Percentiles rank a stretch among this genome's conserved stretches.
phyloP scores from a whole-genome alignment of 1,140 invertebrate species.

The Nomia melanderi region DNA sequence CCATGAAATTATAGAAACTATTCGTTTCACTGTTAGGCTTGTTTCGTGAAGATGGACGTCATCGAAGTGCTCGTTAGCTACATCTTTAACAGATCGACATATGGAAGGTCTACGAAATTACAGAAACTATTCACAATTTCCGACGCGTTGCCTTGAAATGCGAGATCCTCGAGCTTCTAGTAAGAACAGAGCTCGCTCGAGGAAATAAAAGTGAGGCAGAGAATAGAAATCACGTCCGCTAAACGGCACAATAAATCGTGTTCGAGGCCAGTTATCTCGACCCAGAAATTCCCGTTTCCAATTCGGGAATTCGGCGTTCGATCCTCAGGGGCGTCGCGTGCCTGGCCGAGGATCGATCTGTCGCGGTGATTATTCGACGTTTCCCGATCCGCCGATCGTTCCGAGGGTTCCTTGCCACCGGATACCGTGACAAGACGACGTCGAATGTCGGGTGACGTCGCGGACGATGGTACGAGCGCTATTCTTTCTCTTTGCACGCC shows the following conservation, averaged over 20 bases:
- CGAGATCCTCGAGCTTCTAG: no score
- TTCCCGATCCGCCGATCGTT: not conserved
- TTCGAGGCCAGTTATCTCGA: not conserved
- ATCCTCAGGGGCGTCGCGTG: constrained; percentile 35
- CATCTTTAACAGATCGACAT: no score
- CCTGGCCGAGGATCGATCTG: constrained; percentile 16
- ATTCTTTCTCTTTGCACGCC: constrained; percentile 6
- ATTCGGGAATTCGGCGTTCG: not conserved
- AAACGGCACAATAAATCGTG: not conserved
- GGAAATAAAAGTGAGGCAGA: no score
- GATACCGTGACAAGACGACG: constrained; percentile 56
- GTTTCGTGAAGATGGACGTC: no score
- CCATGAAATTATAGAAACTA: no score
- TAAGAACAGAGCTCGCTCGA: no score
- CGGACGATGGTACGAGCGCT: constrained; percentile 46
- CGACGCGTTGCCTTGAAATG: no score
- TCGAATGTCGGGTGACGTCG: constrained; percentile 41
- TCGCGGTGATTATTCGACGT: not conserved
- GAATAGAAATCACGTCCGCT: no score
- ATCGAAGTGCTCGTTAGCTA: no score
- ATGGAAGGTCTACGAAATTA: no score
- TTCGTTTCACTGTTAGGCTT: no score
- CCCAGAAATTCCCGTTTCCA: constrained; percentile 16
- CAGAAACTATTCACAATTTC: no score
- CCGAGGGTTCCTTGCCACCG: not conserved